phyloP scores from a whole-genome alignment of 2,797 vertebrate species.

The Simalia tracyae region DNA sequence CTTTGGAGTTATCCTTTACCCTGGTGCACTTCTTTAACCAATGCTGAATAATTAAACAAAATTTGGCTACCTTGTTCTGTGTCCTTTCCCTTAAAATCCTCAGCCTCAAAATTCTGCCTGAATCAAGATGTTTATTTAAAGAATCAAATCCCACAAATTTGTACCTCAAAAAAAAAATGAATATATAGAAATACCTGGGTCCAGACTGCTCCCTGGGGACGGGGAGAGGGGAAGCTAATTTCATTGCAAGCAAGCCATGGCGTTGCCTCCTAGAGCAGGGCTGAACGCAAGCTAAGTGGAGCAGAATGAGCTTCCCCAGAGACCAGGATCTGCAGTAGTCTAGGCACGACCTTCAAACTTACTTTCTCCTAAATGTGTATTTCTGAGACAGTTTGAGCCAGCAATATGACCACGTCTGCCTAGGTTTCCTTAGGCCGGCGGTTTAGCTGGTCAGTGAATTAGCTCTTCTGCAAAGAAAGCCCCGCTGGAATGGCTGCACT shows the following conservation, averaged over 20 bases:
- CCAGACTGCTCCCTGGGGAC: no score
- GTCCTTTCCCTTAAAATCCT: no score
- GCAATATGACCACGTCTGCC: not conserved
- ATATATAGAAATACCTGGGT: no score
- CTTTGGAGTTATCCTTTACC: no score
- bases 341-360: not conserved
- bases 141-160: no score
- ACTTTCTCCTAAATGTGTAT: not conserved
- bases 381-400: not conserved
- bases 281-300: not conserved
- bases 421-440: not conserved
- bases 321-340: not conserved
- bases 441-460: not conserved
- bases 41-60: not conserved
- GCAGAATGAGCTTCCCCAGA: not conserved
- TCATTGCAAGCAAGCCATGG: no score
- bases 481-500: not conserved
- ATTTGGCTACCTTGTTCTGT: no score
- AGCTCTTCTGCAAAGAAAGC: not conserved
- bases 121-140: no score
- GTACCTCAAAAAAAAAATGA: no score
- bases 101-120: no score
- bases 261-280: no score
- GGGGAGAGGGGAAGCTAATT: not conserved
- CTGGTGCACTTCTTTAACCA: not conserved